Evolutionary conservation across 1,140 invertebrate species (phyloP).

Genomic region (Leptestheria dahalacensis): DNA sequence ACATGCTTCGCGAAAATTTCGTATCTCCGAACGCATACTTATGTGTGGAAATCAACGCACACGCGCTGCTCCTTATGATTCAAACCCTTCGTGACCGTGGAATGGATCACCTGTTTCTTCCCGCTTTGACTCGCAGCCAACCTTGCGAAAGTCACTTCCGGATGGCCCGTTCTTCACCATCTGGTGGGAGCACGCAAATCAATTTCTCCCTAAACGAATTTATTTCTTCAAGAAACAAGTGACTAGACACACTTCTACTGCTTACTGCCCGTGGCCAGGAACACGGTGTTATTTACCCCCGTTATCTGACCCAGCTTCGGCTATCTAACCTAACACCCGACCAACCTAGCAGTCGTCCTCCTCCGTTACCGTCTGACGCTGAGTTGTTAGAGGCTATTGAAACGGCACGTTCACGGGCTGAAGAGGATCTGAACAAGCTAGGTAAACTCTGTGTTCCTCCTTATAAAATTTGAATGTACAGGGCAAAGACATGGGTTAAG

Average conservation of each 20-base stretch:
- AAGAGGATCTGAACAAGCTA: neutral
- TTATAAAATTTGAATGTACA: too few relatives aligned
- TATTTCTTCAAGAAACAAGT: neutral
- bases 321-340: neutral
- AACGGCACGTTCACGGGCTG: neutral
- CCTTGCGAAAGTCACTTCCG: neutral
- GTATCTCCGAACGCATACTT: neutral
- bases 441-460: neutral
- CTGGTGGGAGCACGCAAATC: neutral
- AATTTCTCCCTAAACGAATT: neutral
- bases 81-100: neutral
- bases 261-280: neutral
- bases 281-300: neutral
- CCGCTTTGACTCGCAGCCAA: neutral
- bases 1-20: neutral
- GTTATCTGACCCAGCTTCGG: neutral
- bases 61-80: neutral
- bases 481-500: too few relatives aligned
- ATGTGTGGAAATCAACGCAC: neutral
- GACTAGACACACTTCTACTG: neutral
- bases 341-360: neutral
- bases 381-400: neutral
- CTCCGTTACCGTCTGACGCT: neutral
- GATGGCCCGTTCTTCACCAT: neutral
- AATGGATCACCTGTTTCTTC: neutral